Percentiles rank a stretch among this genome's conserved stretches.
phyloP scores from a whole-genome alignment of 2,797 vertebrate genomes.

The Lemur catta region DNA sequence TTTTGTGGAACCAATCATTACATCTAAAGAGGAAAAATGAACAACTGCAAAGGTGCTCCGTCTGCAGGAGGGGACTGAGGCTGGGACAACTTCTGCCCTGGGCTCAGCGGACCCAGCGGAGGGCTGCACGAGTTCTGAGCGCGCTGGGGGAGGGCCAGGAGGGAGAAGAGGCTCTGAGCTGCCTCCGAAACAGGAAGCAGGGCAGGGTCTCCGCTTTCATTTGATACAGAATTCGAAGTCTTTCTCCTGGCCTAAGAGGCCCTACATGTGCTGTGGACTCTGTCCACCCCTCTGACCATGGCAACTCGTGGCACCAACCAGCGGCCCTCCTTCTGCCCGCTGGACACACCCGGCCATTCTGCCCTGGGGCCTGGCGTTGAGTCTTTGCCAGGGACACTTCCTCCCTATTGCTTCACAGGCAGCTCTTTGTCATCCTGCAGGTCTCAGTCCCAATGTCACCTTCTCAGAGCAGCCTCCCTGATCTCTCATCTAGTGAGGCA shows the following conservation, averaged over 20 bases:
- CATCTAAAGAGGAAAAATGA: neutral
- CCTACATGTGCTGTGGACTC: rapidly evolving
- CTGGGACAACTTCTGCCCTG: neutral
- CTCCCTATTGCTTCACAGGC: rapidly evolving
- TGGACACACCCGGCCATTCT: rapidly evolving
- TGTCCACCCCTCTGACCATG: neutral
- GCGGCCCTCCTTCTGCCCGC: neutral
- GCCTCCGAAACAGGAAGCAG: neutral
- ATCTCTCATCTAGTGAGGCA: neutral
- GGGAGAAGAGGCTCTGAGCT: neutral
- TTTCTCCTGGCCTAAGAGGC: neutral
- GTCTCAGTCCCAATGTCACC: neutral
- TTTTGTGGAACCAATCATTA: neutral
- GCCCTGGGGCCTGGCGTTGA: neutral
- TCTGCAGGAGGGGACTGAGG: neutral
- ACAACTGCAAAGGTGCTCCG: neutral
- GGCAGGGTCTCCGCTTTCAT: neutral
- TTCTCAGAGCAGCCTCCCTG: neutral
- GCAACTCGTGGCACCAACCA: rapidly evolving
- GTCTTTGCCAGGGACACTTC: neutral
- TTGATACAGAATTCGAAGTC: neutral
- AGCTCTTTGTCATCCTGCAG: neutral
- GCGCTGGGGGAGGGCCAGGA: rapidly evolving
- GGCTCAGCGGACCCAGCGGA: neutral
- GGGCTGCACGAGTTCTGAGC: neutral